These are phyloP conservation scores for Lycopodina hypogea DNA, from an alignment of 37 sponge, comb jelly and placozoan species.

Conservation along the genomic window DNA sequence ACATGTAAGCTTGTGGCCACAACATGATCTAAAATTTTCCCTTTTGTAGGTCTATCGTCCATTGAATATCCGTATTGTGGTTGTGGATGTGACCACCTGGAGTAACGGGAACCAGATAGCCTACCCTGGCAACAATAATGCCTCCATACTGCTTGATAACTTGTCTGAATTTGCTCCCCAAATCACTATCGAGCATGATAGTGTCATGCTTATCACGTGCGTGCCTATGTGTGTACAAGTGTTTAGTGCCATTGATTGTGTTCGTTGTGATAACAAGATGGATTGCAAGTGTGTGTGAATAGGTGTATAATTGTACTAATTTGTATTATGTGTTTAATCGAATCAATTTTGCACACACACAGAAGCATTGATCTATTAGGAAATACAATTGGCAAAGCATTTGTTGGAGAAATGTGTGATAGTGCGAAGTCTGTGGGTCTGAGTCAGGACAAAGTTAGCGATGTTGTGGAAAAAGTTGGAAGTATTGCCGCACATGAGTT, in stretches of 20 bases:
- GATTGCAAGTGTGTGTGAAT: background rate
- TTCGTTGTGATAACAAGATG: too few relatives aligned
- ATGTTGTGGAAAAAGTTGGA: background rate
- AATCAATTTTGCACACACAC: background rate
- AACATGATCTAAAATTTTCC: too few relatives aligned
- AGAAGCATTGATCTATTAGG: background rate
- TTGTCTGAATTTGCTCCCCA: constrained; percentile 16
- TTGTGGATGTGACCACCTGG: constrained; percentile 62
- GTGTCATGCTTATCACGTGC: constrained; percentile 60
- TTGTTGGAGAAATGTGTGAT: background rate
- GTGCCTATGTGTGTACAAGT: background rate
- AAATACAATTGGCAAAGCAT: background rate
- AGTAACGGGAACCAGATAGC: constrained; percentile 39
- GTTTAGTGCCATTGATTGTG: too few relatives aligned
- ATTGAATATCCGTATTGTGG: constrained; percentile 43
- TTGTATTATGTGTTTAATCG: background rate
- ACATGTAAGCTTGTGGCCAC: too few relatives aligned
- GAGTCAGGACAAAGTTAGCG: background rate
- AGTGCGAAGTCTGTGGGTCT: background rate
- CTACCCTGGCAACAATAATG: constrained; percentile 12
- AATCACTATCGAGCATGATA: constrained; percentile 32
- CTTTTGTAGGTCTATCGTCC: background rate
- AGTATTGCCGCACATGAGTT: constrained; percentile 65
- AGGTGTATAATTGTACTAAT: background rate
- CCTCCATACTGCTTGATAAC: constrained; percentile 25